Percentiles rank a stretch among this genome's conserved stretches.
These are phyloP conservation scores for Zelleria hepariella DNA, from an alignment of 2,888 invertebrate species.

Conservation along the genomic window DNA sequence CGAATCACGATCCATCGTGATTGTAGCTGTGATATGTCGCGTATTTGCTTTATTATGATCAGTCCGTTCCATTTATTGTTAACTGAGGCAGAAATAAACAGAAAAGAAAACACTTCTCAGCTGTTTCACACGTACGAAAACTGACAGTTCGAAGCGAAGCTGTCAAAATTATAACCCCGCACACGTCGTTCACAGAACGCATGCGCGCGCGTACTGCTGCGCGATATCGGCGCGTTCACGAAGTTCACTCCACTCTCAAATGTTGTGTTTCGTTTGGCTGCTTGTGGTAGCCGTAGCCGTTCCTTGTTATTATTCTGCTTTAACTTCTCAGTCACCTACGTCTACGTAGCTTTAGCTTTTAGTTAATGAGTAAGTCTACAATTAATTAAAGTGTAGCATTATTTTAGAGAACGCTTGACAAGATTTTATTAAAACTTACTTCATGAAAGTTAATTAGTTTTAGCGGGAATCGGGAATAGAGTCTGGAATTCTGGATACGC, in stretches of 20 bases:
- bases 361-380: too few relatives aligned
- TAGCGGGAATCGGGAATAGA: neutral
- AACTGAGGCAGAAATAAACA: conserved; percentile 20
- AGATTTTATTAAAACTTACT: too few relatives aligned
- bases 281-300: neutral
- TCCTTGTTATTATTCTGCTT: too few relatives aligned
- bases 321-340: too few relatives aligned
- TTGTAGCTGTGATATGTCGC: conserved; percentile 37
- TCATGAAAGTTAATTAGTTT: too few relatives aligned
- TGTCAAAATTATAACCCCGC: neutral
- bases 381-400: too few relatives aligned
- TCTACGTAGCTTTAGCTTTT: too few relatives aligned
- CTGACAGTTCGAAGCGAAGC: conserved; percentile 20
- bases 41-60: conserved; percentile 47
- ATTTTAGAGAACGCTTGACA: too few relatives aligned
- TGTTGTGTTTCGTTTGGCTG: neutral
- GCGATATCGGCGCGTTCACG: conserved; percentile 18
- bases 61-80: conserved; percentile 47
- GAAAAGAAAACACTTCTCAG: conserved; percentile 12
- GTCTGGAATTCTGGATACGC: neutral
- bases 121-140: conserved; percentile 32
- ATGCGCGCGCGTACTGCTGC: conserved; percentile 59
- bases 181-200: conserved; percentile 49
- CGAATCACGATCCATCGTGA: conserved; percentile 69
- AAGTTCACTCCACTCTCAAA: conserved; percentile 11